Base-by-base conservation (phyloP, 1,140 invertebrate species). In the Scaptodrosophila lebanonensis region DNA sequence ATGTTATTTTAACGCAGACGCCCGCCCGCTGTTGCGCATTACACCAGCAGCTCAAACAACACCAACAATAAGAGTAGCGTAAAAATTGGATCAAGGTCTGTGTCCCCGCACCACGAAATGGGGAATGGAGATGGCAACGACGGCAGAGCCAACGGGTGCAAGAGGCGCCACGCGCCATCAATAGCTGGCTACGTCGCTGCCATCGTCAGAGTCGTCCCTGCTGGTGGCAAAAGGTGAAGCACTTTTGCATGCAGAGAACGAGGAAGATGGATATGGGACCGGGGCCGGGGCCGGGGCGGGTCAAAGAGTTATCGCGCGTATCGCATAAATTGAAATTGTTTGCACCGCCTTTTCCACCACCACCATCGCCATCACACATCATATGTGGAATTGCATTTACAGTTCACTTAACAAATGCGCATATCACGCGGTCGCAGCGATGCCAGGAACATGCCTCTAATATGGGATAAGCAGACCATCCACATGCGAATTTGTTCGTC, bases 1-100 rank as follows among this genome's bases (percentile, higher is more conserved):
- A 82, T 79, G 75, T 79, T 79, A 66, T 79, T 79, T 68, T 68
- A 79, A 56, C 53, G 70, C 69, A 73, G 69, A 62, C 75, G 75
- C 40, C 57, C 68, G 59, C 56, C 50, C 40, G 45, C 52, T 51
- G 56, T 20, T 39, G 16, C 33, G 43, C 43, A 47, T 47, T 47
- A 45, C 38, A 57, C 3, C 45, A 57, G 7, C 29, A 58, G n/a
- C n/a, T n/a, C n/a, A n/a, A n/a, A 36, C 42, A 54, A 42, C 49
- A 60, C 25, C 32, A 52, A 11, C 18, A 18, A 4, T 8, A 12
- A 2, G 27, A 39, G 42, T 9, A 50, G 44, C 60, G 64, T 38
- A 65, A 58, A 73, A 82, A 79, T 79, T 79, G 75, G 75, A 79
- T 82, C 75, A 82, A 66, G 66, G 57, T 66, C 61, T 50, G 35